phyloP scores from a whole-genome alignment of 2,888 invertebrate genomes.

The Idaea biselata region DNA sequence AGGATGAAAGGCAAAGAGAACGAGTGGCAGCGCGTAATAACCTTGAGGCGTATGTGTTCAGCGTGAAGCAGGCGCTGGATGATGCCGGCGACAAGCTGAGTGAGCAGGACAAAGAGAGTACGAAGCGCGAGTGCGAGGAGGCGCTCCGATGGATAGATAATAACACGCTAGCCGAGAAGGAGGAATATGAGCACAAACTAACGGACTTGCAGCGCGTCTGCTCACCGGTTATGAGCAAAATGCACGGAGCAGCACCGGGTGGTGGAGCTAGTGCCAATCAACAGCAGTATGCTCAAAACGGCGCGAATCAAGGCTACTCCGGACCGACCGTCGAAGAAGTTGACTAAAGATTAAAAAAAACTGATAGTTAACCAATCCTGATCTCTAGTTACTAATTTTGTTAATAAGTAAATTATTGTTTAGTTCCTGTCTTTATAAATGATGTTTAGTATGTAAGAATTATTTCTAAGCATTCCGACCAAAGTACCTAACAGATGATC shows the following conservation, averaged over 20 bases:
- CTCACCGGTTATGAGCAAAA: constrained; percentile 70
- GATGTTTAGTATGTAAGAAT: too few species aligned
- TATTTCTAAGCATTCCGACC: too few species aligned
- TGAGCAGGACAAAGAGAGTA: constrained; percentile 82
- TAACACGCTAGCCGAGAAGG: constrained; percentile 83
- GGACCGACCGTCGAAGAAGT: constrained; percentile 12
- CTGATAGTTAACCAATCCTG: not conserved
- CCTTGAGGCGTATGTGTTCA: constrained; percentile 86
- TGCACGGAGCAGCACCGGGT: constrained; percentile 60
- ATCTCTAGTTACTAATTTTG: not conserved
- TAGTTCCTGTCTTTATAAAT: too few species aligned
- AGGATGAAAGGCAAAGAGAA: constrained; percentile 85
- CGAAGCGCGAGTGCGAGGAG: constrained; percentile 77
- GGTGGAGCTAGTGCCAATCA: constrained; percentile 18
- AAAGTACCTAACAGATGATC: too few species aligned
- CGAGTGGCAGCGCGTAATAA: constrained; percentile 85
- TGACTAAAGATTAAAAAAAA: constrained; percentile 1
- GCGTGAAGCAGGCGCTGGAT: constrained; percentile 85
- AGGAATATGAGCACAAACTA: constrained; percentile 57
- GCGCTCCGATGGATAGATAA: constrained; percentile 86
- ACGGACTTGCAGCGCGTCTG: constrained; percentile 77
- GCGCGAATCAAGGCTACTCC: not conserved
- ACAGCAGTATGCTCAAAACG: not conserved
- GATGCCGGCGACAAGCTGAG: constrained; percentile 82
- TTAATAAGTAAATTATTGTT: too few species aligned